A percentile compares a stretch with the other conserved stretches of the same genome.
These are phyloP conservation scores for Dasyprocta punctata DNA, from an alignment of 2,113 vertebrate species.

Conservation along the genomic window DNA sequence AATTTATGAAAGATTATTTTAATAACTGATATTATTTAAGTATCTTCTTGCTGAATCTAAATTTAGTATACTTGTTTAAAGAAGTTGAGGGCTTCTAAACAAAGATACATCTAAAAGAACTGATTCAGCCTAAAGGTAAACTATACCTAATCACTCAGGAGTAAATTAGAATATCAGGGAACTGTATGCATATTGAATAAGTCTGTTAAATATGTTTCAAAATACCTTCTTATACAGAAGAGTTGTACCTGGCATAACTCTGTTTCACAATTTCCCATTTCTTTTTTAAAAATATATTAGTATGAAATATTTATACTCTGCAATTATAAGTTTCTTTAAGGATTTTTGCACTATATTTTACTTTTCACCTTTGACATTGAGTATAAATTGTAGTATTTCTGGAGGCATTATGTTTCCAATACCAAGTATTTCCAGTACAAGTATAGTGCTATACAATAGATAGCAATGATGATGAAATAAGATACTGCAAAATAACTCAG, in stretches of 20 bases:
- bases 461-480: neutral
- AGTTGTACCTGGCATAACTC: neutral
- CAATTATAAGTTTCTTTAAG: neutral
- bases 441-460: neutral
- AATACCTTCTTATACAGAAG: neutral
- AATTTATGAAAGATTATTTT: neutral
- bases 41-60: neutral
- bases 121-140: neutral
- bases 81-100: neutral
- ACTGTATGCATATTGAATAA: neutral
- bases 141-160: neutral
- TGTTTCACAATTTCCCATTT: neutral
- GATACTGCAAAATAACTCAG: neutral
- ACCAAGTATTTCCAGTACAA: too few species aligned
- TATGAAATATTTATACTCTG: neutral
- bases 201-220: neutral
- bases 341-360: neutral
- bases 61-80: neutral
- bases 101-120: neutral
- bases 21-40: neutral
- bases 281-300: neutral
- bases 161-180: conserved; percentile 36
- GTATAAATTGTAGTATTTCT: neutral
- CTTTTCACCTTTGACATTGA: neutral
- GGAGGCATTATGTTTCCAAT: neutral